Conservation (phyloP, 2,888 invertebrate species). For the Melanophora roralis region DNA sequence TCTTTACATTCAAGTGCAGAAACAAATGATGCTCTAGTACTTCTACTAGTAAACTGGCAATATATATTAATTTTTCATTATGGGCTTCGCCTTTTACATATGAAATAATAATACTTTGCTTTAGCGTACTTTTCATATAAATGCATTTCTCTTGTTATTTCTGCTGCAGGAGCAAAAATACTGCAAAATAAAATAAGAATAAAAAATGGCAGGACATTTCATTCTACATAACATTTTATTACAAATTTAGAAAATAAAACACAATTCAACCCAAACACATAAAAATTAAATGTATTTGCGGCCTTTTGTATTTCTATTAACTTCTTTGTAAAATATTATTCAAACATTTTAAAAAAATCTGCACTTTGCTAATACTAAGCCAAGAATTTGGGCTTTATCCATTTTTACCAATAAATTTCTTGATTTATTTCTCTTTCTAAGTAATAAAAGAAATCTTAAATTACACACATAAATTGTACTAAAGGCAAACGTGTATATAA, state of each 20-base stretch:
- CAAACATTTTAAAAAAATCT: constrained; percentile 47
- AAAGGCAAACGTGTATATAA: constrained; percentile 18
- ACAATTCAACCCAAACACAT: background rate
- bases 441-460: constrained; percentile 41
- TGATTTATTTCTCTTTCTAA: background rate
- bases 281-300: background rate
- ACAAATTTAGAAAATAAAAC: background rate
- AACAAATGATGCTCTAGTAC: no score
- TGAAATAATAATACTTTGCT: background rate
- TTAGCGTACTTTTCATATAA: background rate
- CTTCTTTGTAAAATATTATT: constrained; percentile 28
- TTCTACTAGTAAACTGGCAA: no score
- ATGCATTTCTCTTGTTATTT: background rate
- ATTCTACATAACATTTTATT: background rate
- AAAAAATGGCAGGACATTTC: constrained; percentile 44
- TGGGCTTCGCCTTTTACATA: background rate
- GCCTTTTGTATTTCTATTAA: background rate
- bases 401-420: constrained; percentile 51
- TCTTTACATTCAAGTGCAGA: no score
- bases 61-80: background rate
- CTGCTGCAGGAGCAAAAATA: constrained; percentile 39
- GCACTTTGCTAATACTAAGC: constrained; percentile 53
- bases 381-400: constrained; percentile 40
- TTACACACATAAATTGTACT: constrained; percentile 22
- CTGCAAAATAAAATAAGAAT: constrained; percentile 43